Evolutionary conservation across 1,140 invertebrate genomes (phyloP).

Genomic region (Macrobrachium rosenbergii): DNA sequence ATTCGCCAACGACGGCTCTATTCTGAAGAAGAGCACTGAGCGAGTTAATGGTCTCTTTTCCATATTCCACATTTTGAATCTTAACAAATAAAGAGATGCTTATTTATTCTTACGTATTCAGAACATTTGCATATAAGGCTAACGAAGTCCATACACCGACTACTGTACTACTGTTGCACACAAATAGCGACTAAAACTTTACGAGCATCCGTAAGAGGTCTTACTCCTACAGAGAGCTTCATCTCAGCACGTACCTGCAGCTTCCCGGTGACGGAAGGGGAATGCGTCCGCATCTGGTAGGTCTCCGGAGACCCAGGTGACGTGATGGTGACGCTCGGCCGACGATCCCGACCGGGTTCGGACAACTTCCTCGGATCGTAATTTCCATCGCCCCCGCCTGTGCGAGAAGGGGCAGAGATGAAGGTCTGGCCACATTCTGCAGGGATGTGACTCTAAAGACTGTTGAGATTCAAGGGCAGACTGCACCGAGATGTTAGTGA

Average conservation of each 20-base stretch:
- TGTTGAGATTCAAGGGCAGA: background rate
- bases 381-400: slow-evolving; percentile 21
- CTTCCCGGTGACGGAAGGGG: slow-evolving; percentile 77
- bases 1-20: no score
- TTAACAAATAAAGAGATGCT: background rate
- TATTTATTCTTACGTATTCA: background rate
- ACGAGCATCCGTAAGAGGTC: no score
- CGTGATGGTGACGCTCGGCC: slow-evolving; percentile 85
- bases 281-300: slow-evolving; percentile 71
- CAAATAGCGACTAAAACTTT: no score
- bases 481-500: no score
- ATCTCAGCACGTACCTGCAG: slow-evolving; percentile 72
- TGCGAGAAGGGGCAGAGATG: background rate
- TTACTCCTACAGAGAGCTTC: background rate
- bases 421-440: background rate
- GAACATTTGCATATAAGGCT: no score
- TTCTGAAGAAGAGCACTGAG: no score
- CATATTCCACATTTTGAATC: no score
- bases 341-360: slow-evolving; percentile 73
- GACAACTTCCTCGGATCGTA: slow-evolving; percentile 60
- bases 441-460: background rate
- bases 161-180: no score
- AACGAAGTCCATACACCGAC: no score
- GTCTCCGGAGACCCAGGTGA: slow-evolving; percentile 86
- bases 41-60: no score